Evolutionary conservation across 2,797 vertebrate genomes (phyloP), one percentile per base, ranked within the genome.

Genomic region (Poliocrania exsul): DNA sequence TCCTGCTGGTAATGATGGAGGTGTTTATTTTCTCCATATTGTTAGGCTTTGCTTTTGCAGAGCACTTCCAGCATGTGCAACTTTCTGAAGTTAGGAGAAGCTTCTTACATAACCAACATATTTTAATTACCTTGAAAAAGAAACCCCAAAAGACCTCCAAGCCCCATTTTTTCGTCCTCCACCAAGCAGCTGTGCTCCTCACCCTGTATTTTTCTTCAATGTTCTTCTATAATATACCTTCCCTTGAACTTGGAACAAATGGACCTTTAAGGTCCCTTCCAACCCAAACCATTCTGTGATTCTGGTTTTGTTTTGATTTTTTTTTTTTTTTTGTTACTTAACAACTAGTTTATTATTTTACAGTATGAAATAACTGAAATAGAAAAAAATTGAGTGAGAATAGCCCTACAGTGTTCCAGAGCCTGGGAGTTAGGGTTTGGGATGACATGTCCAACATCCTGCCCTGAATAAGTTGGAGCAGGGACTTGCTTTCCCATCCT

Each of bases 1-100:
- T 92, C 77, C 83, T 96, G 80, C 79, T 97, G 96, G 96, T 91
- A 96, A 77, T 83, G 70, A 95, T 94, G 81, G 93, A 89, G 91
- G 73, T 96, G 73, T 89, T 87, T 84, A 87, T 93, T 96, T 94
- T 90, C 50, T 82, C 90, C 35, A 25, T 85, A 67, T 81, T 87
- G 61, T 62, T 65, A 67, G 19, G 54, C 38, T 73, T 95, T 89
- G 42, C 33, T 77, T 47, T 82, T 85, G 28, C 61, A 85, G 54
- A 92, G 65, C 25, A 13, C 49, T 80, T 90, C 0, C 1, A 82
- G 28, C 11, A 33, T 9, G 25, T 77, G n/a, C 23, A 26, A 64
- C 58, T 11, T 69, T 78, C 46, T 74, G 49, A 86, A 79, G 37
- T 65, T 33, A 69, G 18, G 25, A 86, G 49, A 66, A 81, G n/a